These are phyloP conservation scores for Chlorospingus flavigularis DNA, from an alignment of 2,797 vertebrate genomes.

Conservation along the genomic window DNA sequence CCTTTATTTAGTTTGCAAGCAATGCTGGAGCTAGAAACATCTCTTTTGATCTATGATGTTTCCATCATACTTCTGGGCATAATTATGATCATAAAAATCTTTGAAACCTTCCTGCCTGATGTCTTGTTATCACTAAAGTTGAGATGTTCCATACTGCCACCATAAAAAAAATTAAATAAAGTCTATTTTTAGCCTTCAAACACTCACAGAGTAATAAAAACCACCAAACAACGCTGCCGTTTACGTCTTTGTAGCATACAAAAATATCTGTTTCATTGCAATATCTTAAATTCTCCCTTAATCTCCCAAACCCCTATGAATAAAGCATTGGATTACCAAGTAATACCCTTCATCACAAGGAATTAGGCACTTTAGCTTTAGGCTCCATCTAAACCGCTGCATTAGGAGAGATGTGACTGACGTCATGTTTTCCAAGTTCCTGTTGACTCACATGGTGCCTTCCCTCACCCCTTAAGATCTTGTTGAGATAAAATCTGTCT, in stretches of 20 bases:
- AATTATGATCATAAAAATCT: constrained; percentile 54
- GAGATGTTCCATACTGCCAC: neutral
- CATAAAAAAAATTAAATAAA: neutral
- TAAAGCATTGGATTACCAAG: constrained; percentile 58
- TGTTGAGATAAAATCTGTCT: neutral
- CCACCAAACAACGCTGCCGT: neutral
- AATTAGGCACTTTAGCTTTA: constrained; percentile 51
- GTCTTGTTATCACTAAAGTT: constrained; percentile 3
- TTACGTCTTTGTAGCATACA: neutral
- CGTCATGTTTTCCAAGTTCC: constrained; percentile 15
- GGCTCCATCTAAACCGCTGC: neutral
- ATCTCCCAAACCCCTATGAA: constrained; percentile 47
- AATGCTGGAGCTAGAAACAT: neutral
- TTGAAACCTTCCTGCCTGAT: constrained; percentile 10
- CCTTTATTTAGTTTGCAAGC: constrained; percentile 38
- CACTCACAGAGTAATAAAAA: neutral
- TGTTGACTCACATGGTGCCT: neutral
- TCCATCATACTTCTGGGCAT: constrained; percentile 41
- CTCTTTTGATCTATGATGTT: constrained; percentile 18
- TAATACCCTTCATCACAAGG: constrained; percentile 51
- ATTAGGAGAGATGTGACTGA: constrained; percentile 10
- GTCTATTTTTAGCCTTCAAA: constrained; percentile 29
- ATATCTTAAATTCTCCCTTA: constrained; percentile 47
- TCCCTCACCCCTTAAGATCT: neutral
- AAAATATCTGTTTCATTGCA: constrained; percentile 47